These are phyloP conservation scores for Lepus europaeus DNA, from an alignment of 2,113 vertebrate genomes.

Conservation along the genomic window DNA sequence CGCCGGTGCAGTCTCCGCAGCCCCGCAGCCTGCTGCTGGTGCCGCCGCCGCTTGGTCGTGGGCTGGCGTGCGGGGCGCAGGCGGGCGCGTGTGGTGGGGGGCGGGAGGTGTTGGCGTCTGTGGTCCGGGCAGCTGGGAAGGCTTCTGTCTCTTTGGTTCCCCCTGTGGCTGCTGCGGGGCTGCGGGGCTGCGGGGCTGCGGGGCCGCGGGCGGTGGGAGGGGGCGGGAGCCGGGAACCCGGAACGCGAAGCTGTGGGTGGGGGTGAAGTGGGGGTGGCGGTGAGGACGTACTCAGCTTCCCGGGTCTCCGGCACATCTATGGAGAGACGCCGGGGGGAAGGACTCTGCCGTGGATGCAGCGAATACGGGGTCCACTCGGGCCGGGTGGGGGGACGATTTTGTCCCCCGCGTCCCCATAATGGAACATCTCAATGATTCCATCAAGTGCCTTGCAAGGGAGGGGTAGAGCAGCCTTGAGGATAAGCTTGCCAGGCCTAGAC, in stretches of 20 bases:
- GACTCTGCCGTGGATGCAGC: background rate
- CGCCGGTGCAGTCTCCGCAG: conserved; percentile 41
- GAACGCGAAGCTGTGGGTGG: background rate
- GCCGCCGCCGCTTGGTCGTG: conserved; percentile 58
- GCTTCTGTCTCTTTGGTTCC: conserved; percentile 83
- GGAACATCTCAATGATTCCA: background rate
- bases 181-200: background rate
- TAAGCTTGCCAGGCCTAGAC: background rate
- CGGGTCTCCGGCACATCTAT: background rate
- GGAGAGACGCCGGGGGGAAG: background rate
- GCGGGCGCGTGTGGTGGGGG: conserved; percentile 71
- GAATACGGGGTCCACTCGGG: background rate
- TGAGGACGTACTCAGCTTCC: background rate
- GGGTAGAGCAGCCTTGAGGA: background rate
- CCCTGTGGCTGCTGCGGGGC: conserved; percentile 76
- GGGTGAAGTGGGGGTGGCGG: background rate
- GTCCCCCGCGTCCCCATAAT: background rate
- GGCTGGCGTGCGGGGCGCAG: conserved; percentile 71
- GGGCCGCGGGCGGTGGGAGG: background rate
- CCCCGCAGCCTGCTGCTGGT: conserved; percentile 37
- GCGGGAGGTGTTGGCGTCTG: conserved; percentile 78
- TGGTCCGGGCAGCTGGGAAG: conserved; percentile 81
- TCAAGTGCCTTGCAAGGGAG: background rate
- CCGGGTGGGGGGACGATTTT: background rate
- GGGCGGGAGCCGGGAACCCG: background rate